A percentile compares a stretch with the other conserved stretches of the same genome.
Conservation (phyloP, 2,797 vertebrate species). For the Xiphophorus birchmanni region DNA sequence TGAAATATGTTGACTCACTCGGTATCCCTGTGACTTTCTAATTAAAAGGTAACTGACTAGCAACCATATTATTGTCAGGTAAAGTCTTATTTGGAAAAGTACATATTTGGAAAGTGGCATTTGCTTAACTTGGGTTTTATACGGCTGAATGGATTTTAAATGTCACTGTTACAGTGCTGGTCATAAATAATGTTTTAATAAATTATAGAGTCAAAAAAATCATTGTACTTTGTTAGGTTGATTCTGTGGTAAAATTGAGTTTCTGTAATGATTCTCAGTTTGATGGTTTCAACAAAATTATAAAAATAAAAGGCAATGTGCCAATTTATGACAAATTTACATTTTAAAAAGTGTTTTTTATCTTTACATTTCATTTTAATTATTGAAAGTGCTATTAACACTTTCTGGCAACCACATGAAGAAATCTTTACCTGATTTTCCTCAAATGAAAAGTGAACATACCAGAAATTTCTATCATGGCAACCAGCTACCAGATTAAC, state of each 20-base stretch:
- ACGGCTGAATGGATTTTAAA: neutral
- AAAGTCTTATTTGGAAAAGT: neutral
- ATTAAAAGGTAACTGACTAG: neutral
- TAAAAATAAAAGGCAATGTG: neutral
- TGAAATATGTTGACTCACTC: neutral
- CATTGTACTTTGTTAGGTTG: neutral
- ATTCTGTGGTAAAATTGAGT: neutral
- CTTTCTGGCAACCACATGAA: neutral
- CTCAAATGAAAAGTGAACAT: slow-evolving; percentile 35
- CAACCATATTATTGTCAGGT: neutral
- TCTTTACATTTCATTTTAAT: neutral
- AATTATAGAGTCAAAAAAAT: neutral
- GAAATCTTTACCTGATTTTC: slow-evolving; percentile 30
- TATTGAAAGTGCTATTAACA: neutral
- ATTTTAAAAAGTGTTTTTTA: neutral
- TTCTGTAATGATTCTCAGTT: neutral
- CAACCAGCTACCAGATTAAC: slow-evolving; percentile 51
- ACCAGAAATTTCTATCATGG: slow-evolving; percentile 64
- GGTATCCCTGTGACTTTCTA: neutral
- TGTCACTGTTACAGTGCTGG: neutral
- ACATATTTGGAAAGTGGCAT: neutral
- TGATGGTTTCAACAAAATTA: neutral
- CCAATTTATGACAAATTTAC: neutral
- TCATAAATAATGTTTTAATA: neutral
- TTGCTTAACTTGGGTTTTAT: neutral